A percentile compares a stretch with the other conserved stretches of the same genome.
phyloP scores from a whole-genome alignment of 2,888 invertebrate species.

The Deilephila porcellus region DNA sequence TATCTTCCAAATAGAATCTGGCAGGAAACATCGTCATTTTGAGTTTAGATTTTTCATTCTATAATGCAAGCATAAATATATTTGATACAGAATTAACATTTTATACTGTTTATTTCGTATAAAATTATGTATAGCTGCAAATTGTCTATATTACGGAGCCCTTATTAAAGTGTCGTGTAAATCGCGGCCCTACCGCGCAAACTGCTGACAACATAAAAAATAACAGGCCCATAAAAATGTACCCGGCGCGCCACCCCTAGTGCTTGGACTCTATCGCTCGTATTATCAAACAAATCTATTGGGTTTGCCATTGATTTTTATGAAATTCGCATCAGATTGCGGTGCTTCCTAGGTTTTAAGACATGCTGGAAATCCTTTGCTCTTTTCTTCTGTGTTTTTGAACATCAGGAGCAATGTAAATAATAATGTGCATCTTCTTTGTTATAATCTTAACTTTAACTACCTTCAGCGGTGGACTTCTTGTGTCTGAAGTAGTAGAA shows the following conservation, averaged over 20 bases:
- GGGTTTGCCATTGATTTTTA: slow-evolving; percentile 48
- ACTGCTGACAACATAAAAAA: slow-evolving; percentile 74
- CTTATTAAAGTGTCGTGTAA: slow-evolving; percentile 59
- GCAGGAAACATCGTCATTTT: neutral
- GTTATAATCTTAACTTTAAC: too few species aligned
- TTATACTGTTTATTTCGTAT: neutral
- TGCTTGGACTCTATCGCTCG: slow-evolving; percentile 40
- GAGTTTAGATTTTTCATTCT: too few species aligned
- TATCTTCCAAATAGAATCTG: neutral
- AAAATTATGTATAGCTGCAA: slow-evolving; percentile 37
- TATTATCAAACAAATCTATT: slow-evolving; percentile 52
- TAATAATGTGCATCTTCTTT: too few species aligned
- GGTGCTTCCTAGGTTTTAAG: slow-evolving; percentile 29
- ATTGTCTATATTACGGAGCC: slow-evolving; percentile 49
- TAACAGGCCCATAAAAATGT: slow-evolving; percentile 66
- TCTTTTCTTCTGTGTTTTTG: neutral
- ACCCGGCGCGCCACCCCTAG: slow-evolving; percentile 48
- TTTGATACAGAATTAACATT: neutral
- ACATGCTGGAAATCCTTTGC: neutral
- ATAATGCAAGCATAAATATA: neutral
- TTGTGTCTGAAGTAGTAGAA: too few species aligned
- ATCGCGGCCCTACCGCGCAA: slow-evolving; percentile 54
- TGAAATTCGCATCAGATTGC: slow-evolving; percentile 42
- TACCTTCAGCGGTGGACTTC: too few species aligned
- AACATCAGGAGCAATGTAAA: too few species aligned